phyloP scores from a whole-genome alignment of 2,888 invertebrate species.

The Dendrolimus houi region DNA sequence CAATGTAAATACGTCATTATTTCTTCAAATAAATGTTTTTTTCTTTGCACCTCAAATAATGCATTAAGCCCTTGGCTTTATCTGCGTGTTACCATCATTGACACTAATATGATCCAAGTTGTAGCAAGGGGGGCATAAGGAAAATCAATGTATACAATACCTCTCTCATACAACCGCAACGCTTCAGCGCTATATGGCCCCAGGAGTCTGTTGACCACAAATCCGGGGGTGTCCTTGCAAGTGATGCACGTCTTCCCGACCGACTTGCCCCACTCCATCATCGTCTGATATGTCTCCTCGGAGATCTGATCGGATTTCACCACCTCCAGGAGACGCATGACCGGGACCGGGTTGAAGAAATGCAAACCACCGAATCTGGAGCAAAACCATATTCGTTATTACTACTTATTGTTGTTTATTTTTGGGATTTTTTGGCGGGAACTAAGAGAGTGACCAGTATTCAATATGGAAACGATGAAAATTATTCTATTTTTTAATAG shows the following conservation, averaged over 20 bases:
- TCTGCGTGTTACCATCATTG: too few species aligned
- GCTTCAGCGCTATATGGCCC: conserved; percentile 91
- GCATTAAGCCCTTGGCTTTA: too few species aligned
- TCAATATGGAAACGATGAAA: too few species aligned
- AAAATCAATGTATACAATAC: conserved; percentile 37
- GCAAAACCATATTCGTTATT: neutral
- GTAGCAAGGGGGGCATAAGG: too few species aligned
- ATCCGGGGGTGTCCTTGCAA: conserved; percentile 95
- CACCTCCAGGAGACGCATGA: conserved; percentile 93
- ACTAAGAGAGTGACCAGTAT: too few species aligned
- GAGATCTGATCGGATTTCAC: conserved; percentile 85
- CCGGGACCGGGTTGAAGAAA: conserved; percentile 94
- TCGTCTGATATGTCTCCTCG: conserved; percentile 82
- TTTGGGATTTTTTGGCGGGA: too few species aligned
- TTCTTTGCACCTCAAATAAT: too few species aligned
- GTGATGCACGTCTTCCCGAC: conserved; percentile 90
- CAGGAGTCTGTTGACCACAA: conserved; percentile 91
- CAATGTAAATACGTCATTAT: too few species aligned
- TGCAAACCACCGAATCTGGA: conserved; percentile 88
- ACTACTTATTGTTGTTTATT: too few species aligned
- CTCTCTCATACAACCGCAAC: conserved; percentile 88
- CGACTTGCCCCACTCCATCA: conserved; percentile 88
- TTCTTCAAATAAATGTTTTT: too few species aligned
- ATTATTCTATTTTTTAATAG: too few species aligned
- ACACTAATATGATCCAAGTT: too few species aligned